Percentiles rank a stretch among this genome's conserved stretches.
Conservation (phyloP, 1,140 invertebrate species). For the Brachionus koreanus region DNA sequence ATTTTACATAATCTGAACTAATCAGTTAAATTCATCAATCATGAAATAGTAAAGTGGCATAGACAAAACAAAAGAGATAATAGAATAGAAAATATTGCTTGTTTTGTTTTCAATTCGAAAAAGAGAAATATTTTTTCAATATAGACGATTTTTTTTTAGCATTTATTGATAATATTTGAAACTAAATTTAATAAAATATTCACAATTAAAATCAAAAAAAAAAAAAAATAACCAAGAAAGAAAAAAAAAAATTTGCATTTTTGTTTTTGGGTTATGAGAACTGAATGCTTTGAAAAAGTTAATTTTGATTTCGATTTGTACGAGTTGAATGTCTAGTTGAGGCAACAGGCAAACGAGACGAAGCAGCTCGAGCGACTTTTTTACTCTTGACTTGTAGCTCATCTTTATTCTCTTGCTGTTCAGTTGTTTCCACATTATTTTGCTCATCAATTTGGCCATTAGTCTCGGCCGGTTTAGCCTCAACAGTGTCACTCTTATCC, state of each 20-base stretch:
- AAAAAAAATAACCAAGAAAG: not conserved
- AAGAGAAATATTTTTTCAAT: too few species aligned
- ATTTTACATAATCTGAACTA: too few species aligned
- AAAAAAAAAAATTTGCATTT: not conserved
- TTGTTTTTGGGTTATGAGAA: too few species aligned
- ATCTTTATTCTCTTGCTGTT: not conserved
- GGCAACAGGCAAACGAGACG: not conserved
- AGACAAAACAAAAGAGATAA: too few species aligned
- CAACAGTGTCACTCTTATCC: not conserved
- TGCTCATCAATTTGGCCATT: not conserved
- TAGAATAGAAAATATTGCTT: too few species aligned
- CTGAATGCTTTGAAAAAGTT: too few species aligned
- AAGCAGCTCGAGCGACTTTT: not conserved
- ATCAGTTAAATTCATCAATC: too few species aligned
- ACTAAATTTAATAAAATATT: constrained; percentile 1
- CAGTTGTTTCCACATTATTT: not conserved
- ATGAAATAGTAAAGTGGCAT: too few species aligned
- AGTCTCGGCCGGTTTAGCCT: not conserved
- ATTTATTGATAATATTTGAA: not conserved
- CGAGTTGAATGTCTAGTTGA: not conserved
- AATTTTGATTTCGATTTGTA: not conserved
- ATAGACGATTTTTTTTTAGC: not conserved
- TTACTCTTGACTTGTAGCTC: not conserved
- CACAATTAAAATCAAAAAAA: not conserved
- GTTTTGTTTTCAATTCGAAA: too few species aligned